Base-by-base conservation (phyloP, 2,113 vertebrate species). In the Daubentonia madagascariensis region DNA sequence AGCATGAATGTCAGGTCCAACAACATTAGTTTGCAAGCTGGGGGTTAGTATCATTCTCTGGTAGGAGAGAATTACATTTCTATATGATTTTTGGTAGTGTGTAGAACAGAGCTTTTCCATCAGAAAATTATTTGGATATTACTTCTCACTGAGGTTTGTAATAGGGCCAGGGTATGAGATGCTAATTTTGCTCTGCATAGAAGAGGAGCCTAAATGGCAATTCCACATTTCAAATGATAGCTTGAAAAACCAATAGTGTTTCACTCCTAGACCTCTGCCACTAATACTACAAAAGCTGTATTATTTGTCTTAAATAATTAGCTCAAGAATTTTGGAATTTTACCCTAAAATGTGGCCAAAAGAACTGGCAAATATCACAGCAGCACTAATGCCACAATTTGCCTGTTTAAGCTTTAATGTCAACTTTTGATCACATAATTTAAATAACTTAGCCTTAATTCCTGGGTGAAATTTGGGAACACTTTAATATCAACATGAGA, bases 371-470 rank as follows among this genome's bases (percentile, higher is more conserved):
- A 97, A 92, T 85, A 68, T 76, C 40, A 94, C n/a, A 52, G 89
- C 3, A 63, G 45, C 59, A 70, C 65, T 84, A 85, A 88, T 37
- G 68, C 70, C 81, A 94, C 59, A 72, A 70, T 89, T 80, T 91
- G 83, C 40, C 45, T 25, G 9, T 52, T 83, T 96, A 93, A 98
- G 83, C 65, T 93, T 59, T 37, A 92, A 57, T 92, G 94, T 94
- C 95, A 98, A 90, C 65, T 85, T 94, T 50, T 95, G 48, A 96
- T 73, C 63, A 78, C 43, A 65, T 11, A 80, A 65, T 90, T 97
- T 90, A 96, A 97, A 97, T 96, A 87, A 97, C 52, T 76, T 61
- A 80, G 68, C 88, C 30, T 96, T 96, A 95, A 96, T 92, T 95
- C 88, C 65, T 81, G 78, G 48, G 65, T 97, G 70, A 97, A 97